Evolutionary conservation across 2,113 vertebrate species (phyloP).

Genomic region (Neodon shergylaensis): DNA sequence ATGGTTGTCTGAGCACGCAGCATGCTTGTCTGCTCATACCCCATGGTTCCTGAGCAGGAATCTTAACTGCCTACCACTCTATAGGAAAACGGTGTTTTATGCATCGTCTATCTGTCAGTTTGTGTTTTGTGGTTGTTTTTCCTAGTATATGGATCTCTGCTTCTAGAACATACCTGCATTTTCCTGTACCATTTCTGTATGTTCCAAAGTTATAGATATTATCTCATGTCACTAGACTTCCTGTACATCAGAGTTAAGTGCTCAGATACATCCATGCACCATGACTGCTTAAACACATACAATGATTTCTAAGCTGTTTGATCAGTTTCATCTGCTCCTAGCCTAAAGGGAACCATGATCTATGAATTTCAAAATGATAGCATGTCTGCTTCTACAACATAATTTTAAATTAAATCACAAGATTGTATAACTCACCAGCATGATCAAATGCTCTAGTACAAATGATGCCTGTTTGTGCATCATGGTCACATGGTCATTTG

Average conservation of each 20-base stretch:
- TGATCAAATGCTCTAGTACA: slow-evolving; percentile 7
- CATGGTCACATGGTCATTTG: background rate
- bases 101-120: background rate
- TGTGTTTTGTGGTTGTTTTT: background rate
- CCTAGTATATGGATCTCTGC: background rate
- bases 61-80: background rate
- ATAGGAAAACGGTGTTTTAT: slow-evolving; percentile 36
- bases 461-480: background rate
- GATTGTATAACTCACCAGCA: background rate
- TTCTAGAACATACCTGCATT: background rate
- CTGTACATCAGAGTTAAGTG: background rate
- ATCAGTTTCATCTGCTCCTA: slow-evolving; percentile 22
- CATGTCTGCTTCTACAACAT: slow-evolving; percentile 11
- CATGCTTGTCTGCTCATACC: slow-evolving; percentile 62
- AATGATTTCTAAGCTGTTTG: background rate
- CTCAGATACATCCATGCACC: background rate
- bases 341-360: background rate
- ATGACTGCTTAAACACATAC: slow-evolving; percentile 6
- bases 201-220: background rate
- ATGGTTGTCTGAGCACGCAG: slow-evolving; percentile 69
- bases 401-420: background rate
- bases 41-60: slow-evolving; percentile 67
- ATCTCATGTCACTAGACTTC: background rate
- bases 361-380: slow-evolving; percentile 27
- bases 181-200: background rate